Evolutionary conservation across 2,797 vertebrate genomes (phyloP).

Genomic region (Varecia variegata): DNA sequence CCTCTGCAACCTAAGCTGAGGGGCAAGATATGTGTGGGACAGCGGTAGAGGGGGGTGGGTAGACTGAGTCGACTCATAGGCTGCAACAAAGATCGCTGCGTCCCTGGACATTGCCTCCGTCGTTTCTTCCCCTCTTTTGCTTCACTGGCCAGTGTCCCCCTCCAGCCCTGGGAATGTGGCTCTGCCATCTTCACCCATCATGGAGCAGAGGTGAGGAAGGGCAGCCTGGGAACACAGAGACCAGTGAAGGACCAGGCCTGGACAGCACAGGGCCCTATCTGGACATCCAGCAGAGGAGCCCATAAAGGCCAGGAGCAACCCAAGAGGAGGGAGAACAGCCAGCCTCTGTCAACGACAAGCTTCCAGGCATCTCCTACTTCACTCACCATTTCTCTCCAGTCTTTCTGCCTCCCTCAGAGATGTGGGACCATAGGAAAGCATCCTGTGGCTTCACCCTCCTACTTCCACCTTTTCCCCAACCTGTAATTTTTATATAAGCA

Average conservation of each 20-base stretch:
- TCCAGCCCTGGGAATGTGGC: slow-evolving; percentile 39
- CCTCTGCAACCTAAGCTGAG: not conserved
- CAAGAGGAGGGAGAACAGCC: not conserved
- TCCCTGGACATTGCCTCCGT: slow-evolving; percentile 48
- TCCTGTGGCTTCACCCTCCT: not conserved
- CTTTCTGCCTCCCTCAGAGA: not conserved
- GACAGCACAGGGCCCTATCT: slow-evolving; percentile 17
- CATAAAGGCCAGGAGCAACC: not conserved
- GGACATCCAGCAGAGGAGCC: not conserved
- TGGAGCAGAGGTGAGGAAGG: slow-evolving; percentile 53
- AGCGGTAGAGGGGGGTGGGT: not conserved
- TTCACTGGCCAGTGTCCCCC: slow-evolving; percentile 29
- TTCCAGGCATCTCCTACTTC: slow-evolving; percentile 8
- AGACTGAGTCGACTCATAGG: slow-evolving; percentile 1
- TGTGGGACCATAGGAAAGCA: not conserved
- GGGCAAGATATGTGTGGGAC: not conserved
- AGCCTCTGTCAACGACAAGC: not conserved
- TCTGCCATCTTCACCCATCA: slow-evolving; percentile 34
- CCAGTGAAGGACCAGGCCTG: slow-evolving; percentile 14
- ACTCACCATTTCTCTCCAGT: not conserved
- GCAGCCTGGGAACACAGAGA: slow-evolving; percentile 34
- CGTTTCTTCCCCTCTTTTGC: slow-evolving; percentile 36
- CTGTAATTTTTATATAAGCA: slow-evolving; percentile 33
- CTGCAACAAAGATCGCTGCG: slow-evolving; percentile 43
- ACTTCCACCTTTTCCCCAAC: not conserved